These are phyloP conservation scores for Dendrolimus punctatus DNA, from an alignment of 1,140 invertebrate genomes.

Conservation along the genomic window DNA sequence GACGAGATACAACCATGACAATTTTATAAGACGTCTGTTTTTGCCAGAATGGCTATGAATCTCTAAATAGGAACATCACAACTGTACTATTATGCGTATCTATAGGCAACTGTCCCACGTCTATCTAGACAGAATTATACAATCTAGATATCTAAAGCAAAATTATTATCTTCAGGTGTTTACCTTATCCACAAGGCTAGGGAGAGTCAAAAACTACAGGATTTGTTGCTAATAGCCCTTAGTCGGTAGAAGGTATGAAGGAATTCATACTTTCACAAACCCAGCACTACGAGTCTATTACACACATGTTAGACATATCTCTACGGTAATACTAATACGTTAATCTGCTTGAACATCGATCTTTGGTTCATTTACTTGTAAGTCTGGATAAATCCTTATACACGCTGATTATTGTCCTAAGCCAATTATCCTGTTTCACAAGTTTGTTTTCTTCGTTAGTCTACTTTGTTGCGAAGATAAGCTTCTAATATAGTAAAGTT, in stretches of 20 bases:
- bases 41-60: too few relatives aligned
- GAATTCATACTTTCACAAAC: slow-evolving; percentile 47
- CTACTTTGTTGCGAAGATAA: too few relatives aligned
- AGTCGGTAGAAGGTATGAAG: slow-evolving; percentile 48
- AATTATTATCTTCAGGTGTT: slow-evolving; percentile 59
- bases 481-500: too few relatives aligned
- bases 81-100: too few relatives aligned
- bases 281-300: slow-evolving; percentile 13
- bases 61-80: too few relatives aligned
- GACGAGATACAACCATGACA: too few relatives aligned
- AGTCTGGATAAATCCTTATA: slow-evolving; percentile 1
- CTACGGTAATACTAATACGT: slow-evolving; percentile 15
- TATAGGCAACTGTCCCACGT: background rate
- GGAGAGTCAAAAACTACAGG: slow-evolving; percentile 47
- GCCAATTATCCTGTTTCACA: slow-evolving; percentile 2
- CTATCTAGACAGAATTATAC: slow-evolving; percentile 40
- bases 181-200: slow-evolving; percentile 33
- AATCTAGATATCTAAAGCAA: slow-evolving; percentile 48
- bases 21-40: too few relatives aligned
- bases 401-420: background rate
- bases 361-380: slow-evolving; percentile 4
- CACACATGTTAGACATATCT: too few relatives aligned
- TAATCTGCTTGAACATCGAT: background rate
- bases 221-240: slow-evolving; percentile 62
- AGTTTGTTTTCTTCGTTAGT: slow-evolving; percentile 1